Evolutionary conservation across 2,113 vertebrate species (phyloP), one percentile per base, ranked within the genome.

Genomic region (Heliornis fulica): DNA sequence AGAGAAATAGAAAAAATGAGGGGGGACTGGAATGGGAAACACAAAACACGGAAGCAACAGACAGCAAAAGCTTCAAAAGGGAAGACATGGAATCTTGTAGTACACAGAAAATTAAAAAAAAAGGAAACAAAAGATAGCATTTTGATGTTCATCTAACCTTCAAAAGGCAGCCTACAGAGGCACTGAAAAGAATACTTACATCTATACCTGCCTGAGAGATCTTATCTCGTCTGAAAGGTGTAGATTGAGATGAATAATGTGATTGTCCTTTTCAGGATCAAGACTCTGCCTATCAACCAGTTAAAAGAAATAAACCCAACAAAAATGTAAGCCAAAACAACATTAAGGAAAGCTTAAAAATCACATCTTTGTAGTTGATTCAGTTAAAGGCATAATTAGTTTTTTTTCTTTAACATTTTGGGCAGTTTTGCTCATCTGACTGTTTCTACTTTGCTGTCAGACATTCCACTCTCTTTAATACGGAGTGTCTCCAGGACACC

Each of bases 51-150:
- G 46, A 91, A 96, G 72, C 28, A 95, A 81, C n/a, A 94, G 85
- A 88, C 45, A 94, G 43, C 25, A 36, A 38, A 90, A 94, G 31
- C 63, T 95, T 97, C 88, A 94, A 97, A 97, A 86, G 3, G 25
- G 45, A 76, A 71, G 80, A 72, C 17, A 32, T 56, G 10, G 60
- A 64, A 82, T 96, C 64, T 96, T 17, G 9, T 48, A 57, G 66
- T 94, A 94, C 85, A 90, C 10, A 87, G 3, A 32, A 38, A 91
- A 94, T 97, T 92, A 56, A 65, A 45, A 97, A 45, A 97, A 97
- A 95, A 80, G 10, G 93, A 97, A 97, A 96, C 79, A 96, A 96
- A 98, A 82, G 56, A 26, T 84, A 97, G 94, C 89, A 95, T 96
- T 96, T 97, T 96, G 36, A 22, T 95, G 68, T 63, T 97, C 93